A percentile compares a stretch with the other conserved stretches of the same genome.
phyloP scores from a whole-genome alignment of 1,140 invertebrate species.

The Drosophila baimaii region DNA sequence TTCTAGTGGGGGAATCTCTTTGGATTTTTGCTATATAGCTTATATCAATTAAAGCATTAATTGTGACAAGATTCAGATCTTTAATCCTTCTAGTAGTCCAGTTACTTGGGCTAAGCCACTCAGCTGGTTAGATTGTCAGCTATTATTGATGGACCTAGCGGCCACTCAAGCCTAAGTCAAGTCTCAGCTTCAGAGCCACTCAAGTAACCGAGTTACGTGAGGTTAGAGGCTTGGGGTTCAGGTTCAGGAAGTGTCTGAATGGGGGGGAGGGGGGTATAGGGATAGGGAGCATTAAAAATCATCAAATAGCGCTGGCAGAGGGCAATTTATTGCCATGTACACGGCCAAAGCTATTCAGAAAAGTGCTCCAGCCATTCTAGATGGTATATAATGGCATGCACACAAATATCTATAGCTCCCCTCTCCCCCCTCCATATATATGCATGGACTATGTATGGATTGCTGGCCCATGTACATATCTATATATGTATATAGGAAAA shows the following conservation, averaged over 20 bases:
- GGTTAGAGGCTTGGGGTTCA: not conserved
- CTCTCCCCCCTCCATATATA: no score
- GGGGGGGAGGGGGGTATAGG: not conserved
- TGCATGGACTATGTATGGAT: conserved; percentile 24
- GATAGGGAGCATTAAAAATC: conserved; percentile 36
- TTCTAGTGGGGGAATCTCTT: not conserved
- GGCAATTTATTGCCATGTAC: conserved; percentile 72
- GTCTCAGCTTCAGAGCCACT: conserved; percentile 30
- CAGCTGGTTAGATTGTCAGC: not conserved
- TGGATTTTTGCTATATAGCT: not conserved
- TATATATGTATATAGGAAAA: conserved; percentile 58
- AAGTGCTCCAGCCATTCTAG: conserved; percentile 27
- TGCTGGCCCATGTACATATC: conserved; percentile 26
- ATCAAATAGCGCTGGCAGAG: conserved; percentile 44
- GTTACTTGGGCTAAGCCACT: not conserved
- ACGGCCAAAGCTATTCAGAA: conserved; percentile 42
- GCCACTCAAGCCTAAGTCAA: conserved; percentile 18
- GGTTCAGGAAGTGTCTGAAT: not conserved
- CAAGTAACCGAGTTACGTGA: conserved; percentile 46
- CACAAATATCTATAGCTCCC: conserved; percentile 42
- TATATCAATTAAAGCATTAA: not conserved
- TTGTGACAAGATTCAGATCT: not conserved
- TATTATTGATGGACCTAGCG: conserved; percentile 26
- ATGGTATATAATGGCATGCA: conserved; percentile 39
- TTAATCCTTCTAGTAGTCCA: not conserved